Base-by-base conservation (phyloP, 2,888 invertebrate species). In the Dioctria rufipes region DNA sequence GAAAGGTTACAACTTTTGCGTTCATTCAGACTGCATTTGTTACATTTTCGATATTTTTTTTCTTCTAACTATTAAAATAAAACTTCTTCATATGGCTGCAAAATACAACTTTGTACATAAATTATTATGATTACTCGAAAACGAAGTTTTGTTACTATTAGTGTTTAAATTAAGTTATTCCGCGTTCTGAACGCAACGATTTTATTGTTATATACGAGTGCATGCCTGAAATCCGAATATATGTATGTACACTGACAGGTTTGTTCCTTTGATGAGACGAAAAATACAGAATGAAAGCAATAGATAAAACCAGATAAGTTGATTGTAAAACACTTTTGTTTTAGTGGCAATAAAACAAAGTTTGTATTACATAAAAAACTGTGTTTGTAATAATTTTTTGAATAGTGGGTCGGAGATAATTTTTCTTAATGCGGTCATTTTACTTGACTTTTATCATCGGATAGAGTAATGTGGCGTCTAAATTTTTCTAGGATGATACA, bases 301-400 rank as follows among this genome's bases (percentile, higher is more conserved):
- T 61, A 37, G 39, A 40, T 40, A 69, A 37, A 69, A 54, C 49
- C 37, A 46, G 67, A 37, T n/a, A 25, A 25, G 13, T 58, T 58
- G 13, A 71, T 51, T 58, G 60, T 73, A 42, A 73, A 54, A 60
- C 60, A 73, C 42, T 58, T 73, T 73, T 73, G 73, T 73, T 73
- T 73, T 73, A 73, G 42, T 58, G 5, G 73, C 73, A 73, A 73
- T 73, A 73, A 73, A 73, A 73, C 73, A 73, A 73, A 73, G 73
- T 73, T 73, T 73, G 73, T 73, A 73, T 73, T 73, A 58, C 73
- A 5, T 11, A 61, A 61, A 5, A 60, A 46, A 46, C 25, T 46
- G 49, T 2, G 6, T 46, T 46, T 46, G 49, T 46, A 46, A 25
- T 46, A 2, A 46, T 6, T 46, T 46, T 46, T 25, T 25, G 25